Evolutionary conservation across 2,888 invertebrate species (phyloP), one percentile per base, ranked within the genome.

Genomic region (Rutpela maculata): DNA sequence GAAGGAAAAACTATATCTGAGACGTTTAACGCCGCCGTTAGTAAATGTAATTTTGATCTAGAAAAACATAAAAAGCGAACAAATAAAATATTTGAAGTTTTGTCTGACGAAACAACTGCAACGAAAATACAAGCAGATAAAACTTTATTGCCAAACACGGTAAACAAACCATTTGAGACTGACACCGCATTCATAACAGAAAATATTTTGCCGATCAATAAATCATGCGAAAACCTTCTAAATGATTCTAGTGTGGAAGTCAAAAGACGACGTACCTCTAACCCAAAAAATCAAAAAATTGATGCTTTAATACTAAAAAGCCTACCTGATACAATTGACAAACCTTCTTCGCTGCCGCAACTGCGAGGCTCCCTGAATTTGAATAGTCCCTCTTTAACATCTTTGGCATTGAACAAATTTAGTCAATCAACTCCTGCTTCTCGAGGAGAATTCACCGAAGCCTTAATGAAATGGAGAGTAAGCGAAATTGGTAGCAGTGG

Each of bases 331-430:
- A 68, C 76, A 11, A 76, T 78, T 2, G 82, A 83, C 11, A 85
- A 84, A 77, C 84, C 84, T 10, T 79, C 81, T n/a, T 83, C 84
- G 19, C 76, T 84, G 55, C 84, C 84, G 11, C 84, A 83, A 50
- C 67, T 83, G 26, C 77, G 76, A 35, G 78, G 57, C 22, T 59
- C 68, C 15, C 17, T 62, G 0, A 72, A 55, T 31, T 17, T 62
- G 12, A 60, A 19, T 22, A 70, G 43, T 10, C 72, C 76, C 56
- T 65, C 73, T 50, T 63, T 73, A 60, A 67, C 76, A 56, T 31
- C 70, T n/a, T 11, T 76, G 65, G 65, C 74, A 71, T 59, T 76
- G 17, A 74, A 74, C 10, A 77, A 74, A 57, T 74, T 74, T 17
- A 81, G 74, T 31, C 59, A 83, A 17, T 83, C 85, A 9, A 83